Conservation (phyloP, 2,888 invertebrate species). For the Lasioglossum marginatum region DNA sequence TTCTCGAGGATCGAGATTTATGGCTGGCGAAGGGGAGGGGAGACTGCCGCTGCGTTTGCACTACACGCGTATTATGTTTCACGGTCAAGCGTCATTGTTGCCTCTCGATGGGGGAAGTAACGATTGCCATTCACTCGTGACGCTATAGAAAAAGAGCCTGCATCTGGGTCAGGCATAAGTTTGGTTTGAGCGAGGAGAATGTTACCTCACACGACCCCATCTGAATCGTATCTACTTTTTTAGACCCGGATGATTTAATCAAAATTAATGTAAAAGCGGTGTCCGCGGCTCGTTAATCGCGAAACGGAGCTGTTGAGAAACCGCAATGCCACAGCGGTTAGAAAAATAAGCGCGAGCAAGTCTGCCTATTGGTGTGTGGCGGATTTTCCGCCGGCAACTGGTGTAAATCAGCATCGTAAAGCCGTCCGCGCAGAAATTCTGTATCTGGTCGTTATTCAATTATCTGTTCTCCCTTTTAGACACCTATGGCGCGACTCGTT, state of each 20-base stretch:
- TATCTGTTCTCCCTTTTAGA: conserved; percentile 57
- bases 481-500: conserved; percentile 56
- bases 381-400: background rate
- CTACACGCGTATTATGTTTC: conserved; percentile 51
- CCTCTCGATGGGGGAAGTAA: conserved; percentile 23
- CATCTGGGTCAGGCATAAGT: background rate
- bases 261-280: background rate
- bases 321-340: background rate
- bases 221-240: background rate
- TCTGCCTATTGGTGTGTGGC: background rate
- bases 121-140: conserved; percentile 39
- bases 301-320: background rate
- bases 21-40: conserved; percentile 35
- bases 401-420: conserved; percentile 38
- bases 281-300: background rate
- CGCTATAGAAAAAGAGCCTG: background rate
- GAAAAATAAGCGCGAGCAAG: background rate
- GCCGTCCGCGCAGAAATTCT: conserved; percentile 32
- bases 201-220: background rate
- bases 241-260: background rate
- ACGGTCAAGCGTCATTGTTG: conserved; percentile 51
- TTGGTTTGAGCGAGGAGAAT: background rate
- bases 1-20: conserved; percentile 44
- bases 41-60: conserved; percentile 1
- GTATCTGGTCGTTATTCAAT: conserved; percentile 61